Evolutionary conservation across 2,797 vertebrate genomes (phyloP), one percentile per base, ranked within the genome.

Genomic region (Artibeus jamaicensis): DNA sequence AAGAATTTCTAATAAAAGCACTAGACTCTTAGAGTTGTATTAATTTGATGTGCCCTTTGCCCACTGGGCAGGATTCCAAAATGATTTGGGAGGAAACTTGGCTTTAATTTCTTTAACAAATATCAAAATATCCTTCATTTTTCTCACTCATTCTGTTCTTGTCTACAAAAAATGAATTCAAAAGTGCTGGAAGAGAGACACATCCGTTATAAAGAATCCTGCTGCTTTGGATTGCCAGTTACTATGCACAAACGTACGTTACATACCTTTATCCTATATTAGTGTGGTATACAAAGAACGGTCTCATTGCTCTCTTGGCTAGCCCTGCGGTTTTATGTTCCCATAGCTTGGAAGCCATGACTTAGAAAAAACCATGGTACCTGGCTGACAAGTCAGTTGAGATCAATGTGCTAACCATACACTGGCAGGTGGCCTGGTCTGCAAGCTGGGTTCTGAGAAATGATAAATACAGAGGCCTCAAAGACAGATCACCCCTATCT

Each of bases 371-470:
- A 53, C 77, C 86, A 21, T 65, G 16, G 65, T 88, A 97, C 94
- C 97, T 97, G 95, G 85, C 93, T 79, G 87, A 96, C 81, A 94
- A 95, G 86, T 39, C 65, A 53, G 79, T 53, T 77, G 93, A 91
- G 93, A 96, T 77, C 91, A 92, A 89, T 88, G 82, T 86, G 77
- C 91, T 96, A 87, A 97, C 96, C 88, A 77, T 86, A 77, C 22
- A 26, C 95, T 97, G 96, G 96, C 96, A 78, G 95, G 76, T 84
- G 89, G 95, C 95, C 94, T 83, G 68, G 78, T 93, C 83, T 96
- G 91, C 50, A 59, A 77, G 78, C 95, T 93, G 88, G 53, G 85
- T 95, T 96, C 94, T 96, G 82, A 93, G 96, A 95, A 92, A 93
- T 85, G 95, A 97, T 95, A 93, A 77, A 96, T 73, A 87, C 6